Evolutionary conservation across 2,113 vertebrate genomes (phyloP), one percentile per base, ranked within the genome.

Genomic region (Pelmatolapia mariae): DNA sequence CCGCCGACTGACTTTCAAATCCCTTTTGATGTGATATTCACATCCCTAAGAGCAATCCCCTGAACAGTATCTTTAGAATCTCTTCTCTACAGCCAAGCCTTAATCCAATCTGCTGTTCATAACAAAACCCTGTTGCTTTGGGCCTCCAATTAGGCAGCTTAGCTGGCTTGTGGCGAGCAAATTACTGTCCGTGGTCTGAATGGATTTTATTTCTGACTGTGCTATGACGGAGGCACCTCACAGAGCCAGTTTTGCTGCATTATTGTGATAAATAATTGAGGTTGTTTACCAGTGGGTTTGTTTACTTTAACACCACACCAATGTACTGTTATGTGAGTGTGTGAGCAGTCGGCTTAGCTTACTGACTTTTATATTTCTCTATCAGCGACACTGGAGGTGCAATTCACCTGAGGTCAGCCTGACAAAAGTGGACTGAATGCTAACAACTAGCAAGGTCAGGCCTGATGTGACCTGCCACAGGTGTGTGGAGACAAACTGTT

Each of bases 121-220:
- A 79, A 89, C 43, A 87, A 88, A 89, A 84, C 57, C 73, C 40
- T 50, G 54, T 47, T 5, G 31, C 82, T 90, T 85, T 68, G 68
- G 84, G 47, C 85, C 82, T 76, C 92, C 87, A 90, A 93, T 92
- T 89, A 93, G 87, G 79, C 66, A 89, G 83, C 78, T 90, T 88
- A 85, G 83, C 52, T 83, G 61, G 66, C 78, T 90, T 6, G 71
- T 92, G 88, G 91, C 8, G 43, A 92, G 87, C 66, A 86, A 93
- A 93, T 93, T 40, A 90, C 40, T 19, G 3, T 63, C 80, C 78
- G 24, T 29, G 38, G 10, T 87, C 54, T 85, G 82, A 89, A 81
- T 11, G 71, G 86, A 87, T 90, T 87, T 80, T 61, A 80, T 90
- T 88, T 90, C 57, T 90, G 57, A 52, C 86, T 90, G 63, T 83